These are phyloP conservation scores for Acipenser oxyrinchus DNA, from an alignment of 2,797 vertebrate genomes.

Conservation along the genomic window DNA sequence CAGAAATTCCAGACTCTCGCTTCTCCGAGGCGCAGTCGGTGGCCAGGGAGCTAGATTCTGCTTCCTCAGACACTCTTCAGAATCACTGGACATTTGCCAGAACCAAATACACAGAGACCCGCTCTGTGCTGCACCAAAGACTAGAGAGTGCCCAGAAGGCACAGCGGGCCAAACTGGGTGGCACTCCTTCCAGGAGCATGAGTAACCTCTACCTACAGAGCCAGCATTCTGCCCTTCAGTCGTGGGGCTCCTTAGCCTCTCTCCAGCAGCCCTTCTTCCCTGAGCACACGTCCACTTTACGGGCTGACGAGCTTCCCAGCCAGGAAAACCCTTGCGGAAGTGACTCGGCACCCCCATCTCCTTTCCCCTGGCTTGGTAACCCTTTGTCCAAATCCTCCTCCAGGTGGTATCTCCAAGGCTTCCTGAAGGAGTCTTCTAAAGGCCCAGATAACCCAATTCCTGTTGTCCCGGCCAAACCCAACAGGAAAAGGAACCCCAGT, in stretches of 20 bases:
- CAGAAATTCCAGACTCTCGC: constrained; percentile 68
- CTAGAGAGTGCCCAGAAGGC: constrained; percentile 51
- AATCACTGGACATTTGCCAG: constrained; percentile 67
- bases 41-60: constrained; percentile 63
- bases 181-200: constrained; percentile 29
- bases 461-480: constrained; percentile 47
- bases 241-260: constrained; percentile 70
- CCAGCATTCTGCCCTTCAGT: constrained; percentile 44
- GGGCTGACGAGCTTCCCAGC: constrained; percentile 57
- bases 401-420: background rate
- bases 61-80: constrained; percentile 47
- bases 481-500: constrained; percentile 63
- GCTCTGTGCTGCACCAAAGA: constrained; percentile 43
- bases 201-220: constrained; percentile 41
- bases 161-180: background rate
- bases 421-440: background rate
- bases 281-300: constrained; percentile 65
- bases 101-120: constrained; percentile 63
- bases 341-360: background rate
- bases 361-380: background rate
- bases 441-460: constrained; percentile 45
- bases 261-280: constrained; percentile 34
- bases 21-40: constrained; percentile 76
- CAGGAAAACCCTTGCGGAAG: background rate
- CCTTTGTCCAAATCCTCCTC: background rate